Base-by-base conservation (phyloP, 2,113 vertebrate genomes). In the Myocastor coypus region DNA sequence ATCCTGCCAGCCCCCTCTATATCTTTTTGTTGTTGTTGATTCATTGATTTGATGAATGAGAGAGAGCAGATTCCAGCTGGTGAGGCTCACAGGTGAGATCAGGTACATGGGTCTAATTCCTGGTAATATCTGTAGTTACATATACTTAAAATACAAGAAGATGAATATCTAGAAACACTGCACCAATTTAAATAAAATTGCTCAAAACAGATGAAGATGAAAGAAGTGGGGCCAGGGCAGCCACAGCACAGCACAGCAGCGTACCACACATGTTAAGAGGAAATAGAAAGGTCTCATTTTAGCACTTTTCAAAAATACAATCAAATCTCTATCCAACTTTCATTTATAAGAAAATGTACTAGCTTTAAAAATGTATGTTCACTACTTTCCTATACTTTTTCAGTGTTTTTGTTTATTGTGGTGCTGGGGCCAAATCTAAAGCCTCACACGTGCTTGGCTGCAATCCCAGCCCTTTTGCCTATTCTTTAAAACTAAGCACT, bases 401-500 rank as follows among this genome's bases (percentile, higher is more conserved):
- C n/a, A 46, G 46, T 59, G 98, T 96, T 97, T 46, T 17, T 40
- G 11, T 77, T 42, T 77, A 17, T 77, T 13, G 13, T 50, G 42
- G 26, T 77, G 75, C 40, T 46, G 75, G 14, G 42, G 28, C 42
- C 75, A 77, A 46, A 50, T 14, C 69, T 73, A 40, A 42, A 24
- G 40, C 11, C 40, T 16, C 5, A 46, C 7, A 11, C 24, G 46
- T 28, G 73, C 11, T 50, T 12, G 16, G 42, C 75, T 50, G 46
- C 8, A 46, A 46, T 46, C 46, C 46, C 8, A 46, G 46, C 46
- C 4, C 46, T 46, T 46, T 8, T 46, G 46, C 46, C 46, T 46
- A 46, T 5, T 46, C 46, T 46, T 46, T 46, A 46, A 46, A 4
- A 46, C 98, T 96, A 97, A 98, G 97, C 98, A 98, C 13, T 96